Evolutionary conservation across 1,140 invertebrate genomes (phyloP).

Genomic region (Ips typographus): DNA sequence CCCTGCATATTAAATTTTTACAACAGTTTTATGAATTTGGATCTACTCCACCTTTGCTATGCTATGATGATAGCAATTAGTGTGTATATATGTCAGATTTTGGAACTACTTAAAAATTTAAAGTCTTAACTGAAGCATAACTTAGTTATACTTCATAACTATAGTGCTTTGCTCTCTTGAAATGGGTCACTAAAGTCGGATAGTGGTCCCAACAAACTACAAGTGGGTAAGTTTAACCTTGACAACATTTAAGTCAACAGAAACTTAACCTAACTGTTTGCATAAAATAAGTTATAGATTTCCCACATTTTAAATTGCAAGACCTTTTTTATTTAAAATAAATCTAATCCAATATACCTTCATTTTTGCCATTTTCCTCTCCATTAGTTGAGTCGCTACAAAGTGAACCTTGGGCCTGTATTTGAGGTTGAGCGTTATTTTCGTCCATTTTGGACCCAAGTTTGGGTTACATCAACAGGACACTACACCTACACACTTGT

Average conservation of each 20-base stretch:
- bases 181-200: neutral
- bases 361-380: conserved; percentile 43
- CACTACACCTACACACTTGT: conserved; percentile 20
- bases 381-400: conserved; percentile 48
- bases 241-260: conserved; percentile 25
- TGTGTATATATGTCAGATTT: too few species aligned
- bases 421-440: conserved; percentile 44
- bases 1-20: too few species aligned
- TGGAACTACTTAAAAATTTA: too few species aligned
- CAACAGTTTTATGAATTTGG: too few species aligned
- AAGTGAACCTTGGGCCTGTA: conserved; percentile 45
- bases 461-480: conserved; percentile 44
- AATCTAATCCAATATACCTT: conserved; percentile 37
- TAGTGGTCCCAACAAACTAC: neutral
- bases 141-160: too few species aligned
- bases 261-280: conserved; percentile 43
- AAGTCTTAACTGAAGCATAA: too few species aligned
- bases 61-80: too few species aligned
- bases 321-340: too few species aligned
- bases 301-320: neutral
- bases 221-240: conserved; percentile 22
- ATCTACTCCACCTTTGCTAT: too few species aligned
- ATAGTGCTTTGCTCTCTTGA: neutral
- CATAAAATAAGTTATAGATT: neutral
- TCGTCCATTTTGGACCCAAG: conserved; percentile 50